Evolutionary conservation across 2,113 vertebrate genomes (phyloP).

Genomic region (Cyphomyrus discorhynchus): DNA sequence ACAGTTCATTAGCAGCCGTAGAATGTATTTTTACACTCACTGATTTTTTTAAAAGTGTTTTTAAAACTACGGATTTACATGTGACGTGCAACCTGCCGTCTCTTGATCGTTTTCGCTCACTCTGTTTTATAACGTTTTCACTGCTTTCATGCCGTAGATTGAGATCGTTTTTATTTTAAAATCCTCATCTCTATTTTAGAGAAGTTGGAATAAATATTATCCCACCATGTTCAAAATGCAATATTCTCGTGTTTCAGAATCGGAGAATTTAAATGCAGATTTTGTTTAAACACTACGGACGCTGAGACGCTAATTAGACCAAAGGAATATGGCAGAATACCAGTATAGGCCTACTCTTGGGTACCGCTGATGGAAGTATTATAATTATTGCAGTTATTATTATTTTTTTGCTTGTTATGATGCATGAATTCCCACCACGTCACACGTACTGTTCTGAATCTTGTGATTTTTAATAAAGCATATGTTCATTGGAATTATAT

Average conservation of each 20-base stretch:
- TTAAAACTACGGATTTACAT: neutral
- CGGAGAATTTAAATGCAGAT: neutral
- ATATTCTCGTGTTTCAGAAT: neutral
- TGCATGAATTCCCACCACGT: constrained; percentile 1
- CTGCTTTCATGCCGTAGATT: neutral
- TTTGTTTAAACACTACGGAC: neutral
- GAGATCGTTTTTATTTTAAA: neutral
- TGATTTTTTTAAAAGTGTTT: neutral
- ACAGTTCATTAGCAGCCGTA: neutral
- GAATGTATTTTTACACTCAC: neutral
- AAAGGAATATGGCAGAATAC: neutral
- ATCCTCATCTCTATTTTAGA: neutral
- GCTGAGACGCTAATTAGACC: neutral
- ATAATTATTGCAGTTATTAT: neutral
- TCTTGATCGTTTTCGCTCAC: neutral
- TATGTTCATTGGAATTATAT: neutral
- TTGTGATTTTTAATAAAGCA: constrained; percentile 8
- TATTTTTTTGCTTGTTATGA: neutral
- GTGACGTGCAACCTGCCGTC: neutral
- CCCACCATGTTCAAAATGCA: neutral
- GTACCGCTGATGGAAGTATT: neutral
- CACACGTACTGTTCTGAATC: neutral
- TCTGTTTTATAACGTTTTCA: neutral
- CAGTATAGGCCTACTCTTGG: neutral
- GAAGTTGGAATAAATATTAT: neutral